Base-by-base conservation (phyloP, 2,113 vertebrate genomes). In the Accipiter cooperii region DNA sequence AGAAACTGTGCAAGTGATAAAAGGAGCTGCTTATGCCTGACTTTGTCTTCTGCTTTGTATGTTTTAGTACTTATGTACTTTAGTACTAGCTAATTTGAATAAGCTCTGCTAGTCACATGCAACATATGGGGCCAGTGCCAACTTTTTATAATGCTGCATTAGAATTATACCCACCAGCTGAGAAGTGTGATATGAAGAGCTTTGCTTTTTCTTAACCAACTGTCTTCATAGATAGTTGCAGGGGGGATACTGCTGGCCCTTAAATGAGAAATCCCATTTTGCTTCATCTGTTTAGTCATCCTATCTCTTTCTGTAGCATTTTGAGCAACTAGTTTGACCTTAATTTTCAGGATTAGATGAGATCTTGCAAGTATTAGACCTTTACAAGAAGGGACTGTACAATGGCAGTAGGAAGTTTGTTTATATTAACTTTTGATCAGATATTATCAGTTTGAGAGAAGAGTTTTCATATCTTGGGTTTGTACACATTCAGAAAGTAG, bases 151-250 rank as follows among this genome's bases (percentile, higher is more conserved):
- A 95, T 90, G 87, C 90, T 93, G 87, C 87, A 89, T 97, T 96
- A 88, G 93, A 97, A 94, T 93, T 96, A 96, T 95, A 96, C 90
- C 87, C 94, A 97, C 73, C 93, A 97, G 93, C 96, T 96, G 88
- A 97, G 91, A 96, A 96, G 94, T 87, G 91, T 93, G 91, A 96
- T 87, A 84, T 47, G 70, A 89, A 82, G 90, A 91, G 79, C 80
- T 97, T 90, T 84, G 89, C 78, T 88, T 94, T 77, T 55, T 61
- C 84, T 63, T 91, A 94, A 82, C 93, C 94, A 97, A 93, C 91
- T 97, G 93, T 93, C 89, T 95, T 88, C 55, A 8, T 54, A 85
- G 84, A 89, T 90, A 64, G 42, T 95, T 96, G 46, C 55, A 73
- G 58, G 66, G 85, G 82, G 68, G 25, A 87, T 74, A 8, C 75